Evolutionary conservation across 2,888 invertebrate genomes (phyloP).

Genomic region (Andrena bucephala): DNA sequence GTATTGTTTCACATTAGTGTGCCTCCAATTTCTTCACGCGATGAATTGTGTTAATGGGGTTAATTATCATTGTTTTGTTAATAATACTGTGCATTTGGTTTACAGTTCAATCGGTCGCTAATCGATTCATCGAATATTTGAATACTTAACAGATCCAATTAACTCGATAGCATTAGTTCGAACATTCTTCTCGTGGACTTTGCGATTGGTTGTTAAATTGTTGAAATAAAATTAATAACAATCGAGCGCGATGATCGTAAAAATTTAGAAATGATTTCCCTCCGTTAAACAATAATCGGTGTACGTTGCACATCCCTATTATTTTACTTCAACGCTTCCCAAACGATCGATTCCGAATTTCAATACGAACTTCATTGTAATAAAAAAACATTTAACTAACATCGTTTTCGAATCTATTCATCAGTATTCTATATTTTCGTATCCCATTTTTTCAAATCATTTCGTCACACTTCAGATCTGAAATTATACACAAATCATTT

Average conservation of each 20-base stretch:
- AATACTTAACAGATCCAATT: not conserved
- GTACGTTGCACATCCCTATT: not conserved
- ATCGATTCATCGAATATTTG: not conserved
- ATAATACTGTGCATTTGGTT: not conserved
- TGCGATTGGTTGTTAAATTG: not conserved
- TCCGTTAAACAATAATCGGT: conserved; percentile 8
- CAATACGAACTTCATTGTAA: not conserved
- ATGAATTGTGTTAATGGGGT: not conserved
- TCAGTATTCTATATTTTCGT: not conserved
- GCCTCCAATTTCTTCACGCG: not conserved
- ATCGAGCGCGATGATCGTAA: not conserved
- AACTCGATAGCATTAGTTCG: not conserved
- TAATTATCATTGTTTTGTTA: not conserved
- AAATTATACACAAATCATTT: conserved; percentile 1
- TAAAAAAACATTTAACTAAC: not conserved
- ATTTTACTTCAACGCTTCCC: conserved; percentile 39
- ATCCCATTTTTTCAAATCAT: not conserved
- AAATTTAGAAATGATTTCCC: not conserved
- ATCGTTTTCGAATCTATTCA: not conserved
- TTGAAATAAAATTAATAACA: not conserved
- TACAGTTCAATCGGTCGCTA: not conserved
- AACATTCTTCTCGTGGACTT: conserved; percentile 5
- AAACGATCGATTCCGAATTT: conserved; percentile 20
- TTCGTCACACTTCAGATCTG: not conserved
- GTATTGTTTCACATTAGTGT: no score